Conservation (phyloP, 2,888 invertebrate species). For the Orthosia cruda region DNA sequence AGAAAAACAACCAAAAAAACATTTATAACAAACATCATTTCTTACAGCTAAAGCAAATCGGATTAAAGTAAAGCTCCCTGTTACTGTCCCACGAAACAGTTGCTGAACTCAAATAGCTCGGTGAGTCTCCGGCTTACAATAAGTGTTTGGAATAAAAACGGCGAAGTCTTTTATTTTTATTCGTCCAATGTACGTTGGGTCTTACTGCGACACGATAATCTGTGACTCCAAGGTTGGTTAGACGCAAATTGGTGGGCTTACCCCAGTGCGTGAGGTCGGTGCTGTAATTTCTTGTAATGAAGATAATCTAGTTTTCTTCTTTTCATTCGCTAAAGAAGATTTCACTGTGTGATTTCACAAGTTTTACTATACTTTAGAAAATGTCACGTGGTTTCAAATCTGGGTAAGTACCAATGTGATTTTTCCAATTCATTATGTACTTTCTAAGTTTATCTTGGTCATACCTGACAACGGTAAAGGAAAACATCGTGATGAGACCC, state of each 20-base stretch:
- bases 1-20: constrained; percentile 16
- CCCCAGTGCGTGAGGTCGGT: constrained; percentile 41
- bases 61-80: constrained; percentile 58
- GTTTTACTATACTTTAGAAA: not conserved
- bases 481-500: too few species aligned
- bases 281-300: constrained; percentile 41
- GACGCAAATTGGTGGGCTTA: constrained; percentile 60
- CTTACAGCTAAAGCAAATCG: constrained; percentile 50
- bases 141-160: constrained; percentile 67
- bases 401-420: too few species aligned
- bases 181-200: constrained; percentile 50
- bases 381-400: too few species aligned
- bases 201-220: constrained; percentile 53
- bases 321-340: not conserved
- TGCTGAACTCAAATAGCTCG: constrained; percentile 61
- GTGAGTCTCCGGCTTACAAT: constrained; percentile 57
- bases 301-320: constrained; percentile 12
- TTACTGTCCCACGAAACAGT: constrained; percentile 62
- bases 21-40: constrained; percentile 43
- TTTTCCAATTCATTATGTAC: too few species aligned
- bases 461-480: too few species aligned
- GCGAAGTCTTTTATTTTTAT: constrained; percentile 59
- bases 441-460: too few species aligned
- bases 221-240: constrained; percentile 48
- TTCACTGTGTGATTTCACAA: not conserved